Conservation (phyloP, 2,113 vertebrate genomes). For the Megaleporinus macrocephalus region DNA sequence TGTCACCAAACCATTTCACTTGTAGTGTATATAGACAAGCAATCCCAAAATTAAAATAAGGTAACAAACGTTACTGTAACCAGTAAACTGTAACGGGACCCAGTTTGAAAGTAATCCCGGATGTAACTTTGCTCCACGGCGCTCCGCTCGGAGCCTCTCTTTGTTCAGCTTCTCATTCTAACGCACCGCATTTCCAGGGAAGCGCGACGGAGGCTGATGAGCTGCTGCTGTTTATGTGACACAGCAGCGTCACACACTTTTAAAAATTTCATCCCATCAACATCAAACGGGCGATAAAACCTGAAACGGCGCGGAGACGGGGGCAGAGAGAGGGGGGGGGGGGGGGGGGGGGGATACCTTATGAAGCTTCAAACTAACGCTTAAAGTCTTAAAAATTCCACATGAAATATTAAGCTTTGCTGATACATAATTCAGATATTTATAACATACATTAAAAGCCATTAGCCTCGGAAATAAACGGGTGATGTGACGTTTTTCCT, state of each 20-base stretch:
- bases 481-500: slow-evolving; percentile 48
- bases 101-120: no score
- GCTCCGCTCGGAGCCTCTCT: not conserved
- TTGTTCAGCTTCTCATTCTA: slow-evolving; percentile 10
- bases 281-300: slow-evolving; percentile 75
- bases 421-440: slow-evolving; percentile 79
- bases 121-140: no score
- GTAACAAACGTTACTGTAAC: no score
- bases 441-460: slow-evolving; percentile 83
- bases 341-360: slow-evolving; percentile 50
- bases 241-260: slow-evolving; percentile 57
- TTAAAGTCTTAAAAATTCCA: slow-evolving; percentile 70
- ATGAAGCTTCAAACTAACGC: slow-evolving; percentile 69
- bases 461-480: slow-evolving; percentile 77
- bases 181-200: slow-evolving; percentile 4
- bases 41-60: no score
- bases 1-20: no score
- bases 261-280: slow-evolving; percentile 80
- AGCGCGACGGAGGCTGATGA: slow-evolving; percentile 55
- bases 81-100: no score
- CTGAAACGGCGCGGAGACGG: slow-evolving; percentile 63
- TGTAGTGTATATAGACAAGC: no score
- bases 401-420: slow-evolving; percentile 76
- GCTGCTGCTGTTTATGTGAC: slow-evolving; percentile 68
- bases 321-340: no score